Base-by-base conservation (phyloP, 2,888 invertebrate genomes). In the Acanthopleura granulata region DNA sequence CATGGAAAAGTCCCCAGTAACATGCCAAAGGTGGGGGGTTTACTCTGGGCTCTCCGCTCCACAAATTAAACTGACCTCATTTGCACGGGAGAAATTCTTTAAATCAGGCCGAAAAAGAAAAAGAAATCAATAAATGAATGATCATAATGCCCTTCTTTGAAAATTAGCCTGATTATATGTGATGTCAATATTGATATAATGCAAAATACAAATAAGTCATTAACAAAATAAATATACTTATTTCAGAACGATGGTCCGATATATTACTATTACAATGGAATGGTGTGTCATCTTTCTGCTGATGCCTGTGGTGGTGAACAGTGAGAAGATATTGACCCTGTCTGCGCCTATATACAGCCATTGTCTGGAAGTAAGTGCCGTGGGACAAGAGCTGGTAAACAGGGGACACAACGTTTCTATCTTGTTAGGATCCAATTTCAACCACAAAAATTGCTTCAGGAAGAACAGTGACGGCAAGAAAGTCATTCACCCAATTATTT, bases 351-450 rank as follows among this genome's bases (percentile, higher is more conserved):
- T 71, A 9, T 61, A 49, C 3, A 72, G 77, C 51, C 75, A 75
- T 49, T 27, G 72, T 11, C 18, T 57, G 30, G 74, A 73, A 22
- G 22, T 69, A 0, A 27, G 49, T 18, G n/a, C 62, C 0, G 50
- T 77, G 16, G 75, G 73, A 16, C 62, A 73, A 62, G 75, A 51
- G 25, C 74, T 77, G 0, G 74, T 40, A 0, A 61, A 69, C 22
- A 29, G 75, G 49, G 75, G 75, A 15, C 77, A 77, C 25, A 49
- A 77, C 18, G 77, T 77, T 25, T 22, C n/a, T 25, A 69, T 69
- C 1, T 69, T 27, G 16, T 16, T 69, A 25, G 18, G 16, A 16
- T 18, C 16, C 3, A 69, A 30, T 29, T 69, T 69, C 25, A 25
- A 69, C 22, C 30, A 29, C 30, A 69, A 30, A 16, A 27, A 69